Evolutionary conservation across 2,113 vertebrate genomes (phyloP), one percentile per base, ranked within the genome.

Genomic region (Cyanoramphus novaezelandiae): DNA sequence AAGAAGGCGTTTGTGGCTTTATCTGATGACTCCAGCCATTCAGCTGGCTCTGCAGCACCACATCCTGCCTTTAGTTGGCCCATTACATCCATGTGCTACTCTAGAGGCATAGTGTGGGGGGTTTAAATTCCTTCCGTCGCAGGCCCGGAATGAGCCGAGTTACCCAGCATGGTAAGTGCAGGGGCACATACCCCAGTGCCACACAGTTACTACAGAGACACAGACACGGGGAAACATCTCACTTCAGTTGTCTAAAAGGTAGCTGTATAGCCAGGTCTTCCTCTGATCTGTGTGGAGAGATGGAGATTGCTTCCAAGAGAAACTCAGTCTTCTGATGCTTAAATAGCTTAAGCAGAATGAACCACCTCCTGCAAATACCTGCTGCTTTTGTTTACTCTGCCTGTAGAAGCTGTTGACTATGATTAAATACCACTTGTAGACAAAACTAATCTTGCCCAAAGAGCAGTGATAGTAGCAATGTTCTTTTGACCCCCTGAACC

Each of bases 1-100:
- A 37, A 17, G 9, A 21, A 29, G 24, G 41, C 1, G 0, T 52
- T 47, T 2, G 0, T 37, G 60, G 27, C 41, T 15, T 64, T 82
- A 33, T 49, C 35, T 5, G 17, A 16, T 31, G 9, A 4, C 29
- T 69, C 23, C 53, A 59, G 53, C 47, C 29, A 2, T 52, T 50
- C 6, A 15, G 46, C 59, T 62, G 41, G 10, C 70, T 71, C 35
- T 77, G 57, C 50, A 31, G 57, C 41, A 69, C 15, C 33, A 15
- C 50, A 20, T 62, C 81, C 52, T 10, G 6, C 59, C 35, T 23
- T 17, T 21, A 46, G 11, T 17, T 39, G 47, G 47, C 64, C 15
- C 5, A 0, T 25, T 12, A n/a, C 7, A 17, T 44, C n/a, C 33
- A 14, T 1, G 20, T 37, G 13, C 29, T 77, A 8, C 35, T 68